Base-by-base conservation (phyloP, 2,888 invertebrate species). In the Hirtodrosophila alboralis region DNA sequence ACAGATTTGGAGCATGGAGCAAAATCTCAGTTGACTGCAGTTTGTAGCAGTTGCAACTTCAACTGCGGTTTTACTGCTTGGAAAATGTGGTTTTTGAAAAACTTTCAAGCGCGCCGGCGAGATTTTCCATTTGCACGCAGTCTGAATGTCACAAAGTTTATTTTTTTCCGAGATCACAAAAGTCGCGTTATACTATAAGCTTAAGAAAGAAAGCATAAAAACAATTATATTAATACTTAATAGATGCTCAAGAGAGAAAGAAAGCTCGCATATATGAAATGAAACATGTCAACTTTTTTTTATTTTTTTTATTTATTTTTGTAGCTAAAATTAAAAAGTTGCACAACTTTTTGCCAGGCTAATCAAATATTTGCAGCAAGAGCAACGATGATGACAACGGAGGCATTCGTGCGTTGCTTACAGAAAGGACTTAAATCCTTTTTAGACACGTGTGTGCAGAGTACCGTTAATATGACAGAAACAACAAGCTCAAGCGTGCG, bases 371-470 rank as follows among this genome's bases (percentile, higher is more conserved):
- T 77, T 83, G 77, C 83, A 86, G 79, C 62, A 43, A 49, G 56
- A 63, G 80, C 13, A 23, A 47, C 28, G 45, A 34, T 34, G 28
- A 49, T 23, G 40, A 16, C 10, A 37, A 36, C 36, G 56, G 49
- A 75, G 58, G 76, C 80, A 61, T 72, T 73, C 77, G 78, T 81
- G 85, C 78, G 64, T 37, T 54, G 75, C 30, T 27, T 38, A 56
- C 41, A 41, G 78, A 63, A 84, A 67, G 73, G 80, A 64, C 80
- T 68, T 57, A 80, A 86, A 83, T 80, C 86, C 81, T 86, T 79
- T 21, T 83, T 75, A 84, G 81, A 81, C 84, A 86, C 83, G 86
- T 83, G 86, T 81, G 84, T 84, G 84, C 84, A 85, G 63, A 84
- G 71, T 64, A 74, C 86, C 76, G 83, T 80, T 86, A 77, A 84